Conservation (phyloP, 2,888 invertebrate species). For the Cryptus viduatorius region DNA sequence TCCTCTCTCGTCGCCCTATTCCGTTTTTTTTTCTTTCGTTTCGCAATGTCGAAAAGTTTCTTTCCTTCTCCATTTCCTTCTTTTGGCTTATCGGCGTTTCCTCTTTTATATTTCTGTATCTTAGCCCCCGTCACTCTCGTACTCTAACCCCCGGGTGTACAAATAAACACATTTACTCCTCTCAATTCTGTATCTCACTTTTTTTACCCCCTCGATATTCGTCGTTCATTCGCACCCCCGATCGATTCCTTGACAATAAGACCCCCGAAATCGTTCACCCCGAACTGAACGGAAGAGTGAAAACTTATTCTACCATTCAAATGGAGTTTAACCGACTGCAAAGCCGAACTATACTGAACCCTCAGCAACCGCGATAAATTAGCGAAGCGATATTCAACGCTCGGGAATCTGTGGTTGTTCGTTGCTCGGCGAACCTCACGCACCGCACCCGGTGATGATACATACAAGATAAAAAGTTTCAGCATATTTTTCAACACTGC, state of each 20-base stretch:
- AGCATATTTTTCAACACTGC: constrained; percentile 80
- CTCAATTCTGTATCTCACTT: constrained; percentile 37
- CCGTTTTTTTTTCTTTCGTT: constrained; percentile 31
- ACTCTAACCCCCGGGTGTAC: neutral
- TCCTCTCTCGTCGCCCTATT: constrained; percentile 12
- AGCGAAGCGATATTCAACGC: constrained; percentile 60
- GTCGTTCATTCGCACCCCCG: constrained; percentile 4
- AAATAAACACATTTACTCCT: constrained; percentile 41
- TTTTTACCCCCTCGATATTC: constrained; percentile 5
- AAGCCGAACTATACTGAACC: constrained; percentile 40
- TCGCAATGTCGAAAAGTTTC: constrained; percentile 44
- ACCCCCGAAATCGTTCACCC: constrained; percentile 35
- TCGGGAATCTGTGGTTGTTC: constrained; percentile 21
- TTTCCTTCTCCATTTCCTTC: constrained; percentile 47
- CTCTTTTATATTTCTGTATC: constrained; percentile 14
- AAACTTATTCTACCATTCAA: constrained; percentile 48
- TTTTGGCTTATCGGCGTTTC: constrained; percentile 38
- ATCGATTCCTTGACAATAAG: constrained; percentile 55
- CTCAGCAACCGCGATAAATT: constrained; percentile 60
- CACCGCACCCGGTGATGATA: constrained; percentile 71
- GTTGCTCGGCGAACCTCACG: constrained; percentile 7
- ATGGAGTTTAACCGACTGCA: constrained; percentile 53
- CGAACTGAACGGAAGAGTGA: constrained; percentile 22
- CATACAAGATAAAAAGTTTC: constrained; percentile 81
- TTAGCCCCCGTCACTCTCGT: constrained; percentile 16